phyloP scores from a whole-genome alignment of 2,113 vertebrate species.

The Coptodon bakossiorum region DNA sequence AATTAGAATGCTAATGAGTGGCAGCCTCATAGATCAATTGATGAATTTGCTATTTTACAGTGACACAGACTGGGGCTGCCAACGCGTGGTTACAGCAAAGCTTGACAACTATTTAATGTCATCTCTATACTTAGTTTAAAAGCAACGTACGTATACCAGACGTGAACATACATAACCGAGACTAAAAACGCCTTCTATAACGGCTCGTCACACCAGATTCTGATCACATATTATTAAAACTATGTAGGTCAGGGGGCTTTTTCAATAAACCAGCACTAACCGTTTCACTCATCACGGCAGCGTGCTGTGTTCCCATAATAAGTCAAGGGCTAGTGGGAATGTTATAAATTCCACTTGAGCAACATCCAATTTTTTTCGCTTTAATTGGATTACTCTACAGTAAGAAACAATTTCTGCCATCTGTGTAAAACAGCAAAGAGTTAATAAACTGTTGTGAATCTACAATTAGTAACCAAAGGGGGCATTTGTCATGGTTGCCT shows the following conservation, averaged over 20 bases:
- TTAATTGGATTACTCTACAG: slow-evolving; percentile 18
- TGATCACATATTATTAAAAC: background rate
- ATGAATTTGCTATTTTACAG: slow-evolving; percentile 47
- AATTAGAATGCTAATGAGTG: slow-evolving; percentile 52
- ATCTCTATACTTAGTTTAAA: background rate
- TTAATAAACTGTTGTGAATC: slow-evolving; percentile 14
- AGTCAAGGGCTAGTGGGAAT: background rate
- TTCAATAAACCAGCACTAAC: background rate
- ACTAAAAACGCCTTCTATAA: background rate
- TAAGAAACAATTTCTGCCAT: slow-evolving; percentile 18
- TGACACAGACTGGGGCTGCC: background rate
- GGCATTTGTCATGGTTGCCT: background rate
- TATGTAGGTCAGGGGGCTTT: background rate
- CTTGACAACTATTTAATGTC: background rate
- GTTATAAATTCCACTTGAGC: slow-evolving; percentile 24
- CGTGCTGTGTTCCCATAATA: background rate
- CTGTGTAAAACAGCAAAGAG: slow-evolving; percentile 16
- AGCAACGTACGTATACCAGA: background rate
- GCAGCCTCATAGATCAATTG: slow-evolving; percentile 25
- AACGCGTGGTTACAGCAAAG: background rate
- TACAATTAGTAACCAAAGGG: background rate
- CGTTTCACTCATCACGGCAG: background rate
- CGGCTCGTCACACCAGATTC: background rate
- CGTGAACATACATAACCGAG: background rate
- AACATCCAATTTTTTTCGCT: slow-evolving; percentile 4